Conservation (phyloP, 53 echinoderm and acorn worm species). For the Holothuria scabra region DNA sequence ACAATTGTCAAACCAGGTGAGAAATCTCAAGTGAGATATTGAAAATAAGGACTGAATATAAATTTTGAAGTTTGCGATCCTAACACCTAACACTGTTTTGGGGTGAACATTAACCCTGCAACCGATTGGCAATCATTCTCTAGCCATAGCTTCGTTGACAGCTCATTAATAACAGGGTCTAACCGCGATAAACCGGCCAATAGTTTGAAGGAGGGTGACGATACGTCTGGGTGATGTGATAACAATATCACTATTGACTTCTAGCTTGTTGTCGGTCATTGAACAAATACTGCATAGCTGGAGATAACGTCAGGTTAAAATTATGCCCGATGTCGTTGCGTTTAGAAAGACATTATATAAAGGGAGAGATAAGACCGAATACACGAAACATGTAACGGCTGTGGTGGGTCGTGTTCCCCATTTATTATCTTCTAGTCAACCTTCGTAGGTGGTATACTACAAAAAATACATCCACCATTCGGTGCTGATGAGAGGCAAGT, state of each 20-base stretch:
- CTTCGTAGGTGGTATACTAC: too few species aligned
- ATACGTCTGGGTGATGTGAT: conserved; percentile 41
- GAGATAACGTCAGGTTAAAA: conserved; percentile 18
- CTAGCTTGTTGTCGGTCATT: conserved; percentile 33
- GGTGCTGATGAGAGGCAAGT: too few species aligned
- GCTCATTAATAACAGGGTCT: conserved; percentile 37
- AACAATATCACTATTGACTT: conserved; percentile 41
- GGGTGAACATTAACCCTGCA: conserved; percentile 27
- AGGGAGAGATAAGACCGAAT: too few species aligned
- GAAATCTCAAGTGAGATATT: not conserved
- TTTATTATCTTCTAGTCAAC: too few species aligned
- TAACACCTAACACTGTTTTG: not conserved
- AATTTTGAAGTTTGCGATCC: not conserved
- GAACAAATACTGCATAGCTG: conserved; percentile 21
- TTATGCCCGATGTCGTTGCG: too few species aligned
- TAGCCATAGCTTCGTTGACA: conserved; percentile 23
- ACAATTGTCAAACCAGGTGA: conserved; percentile 9
- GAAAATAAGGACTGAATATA: conserved; percentile 2
- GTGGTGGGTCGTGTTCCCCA: too few species aligned
- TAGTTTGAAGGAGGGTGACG: conserved; percentile 36
- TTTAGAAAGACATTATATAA: too few species aligned
- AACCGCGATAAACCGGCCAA: conserved; percentile 41
- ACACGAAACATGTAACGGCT: too few species aligned
- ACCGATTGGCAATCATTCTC: conserved; percentile 34
- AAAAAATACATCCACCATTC: too few species aligned